Conservation (phyloP, 2,888 invertebrate species). For the Rhabditoides inermis region DNA sequence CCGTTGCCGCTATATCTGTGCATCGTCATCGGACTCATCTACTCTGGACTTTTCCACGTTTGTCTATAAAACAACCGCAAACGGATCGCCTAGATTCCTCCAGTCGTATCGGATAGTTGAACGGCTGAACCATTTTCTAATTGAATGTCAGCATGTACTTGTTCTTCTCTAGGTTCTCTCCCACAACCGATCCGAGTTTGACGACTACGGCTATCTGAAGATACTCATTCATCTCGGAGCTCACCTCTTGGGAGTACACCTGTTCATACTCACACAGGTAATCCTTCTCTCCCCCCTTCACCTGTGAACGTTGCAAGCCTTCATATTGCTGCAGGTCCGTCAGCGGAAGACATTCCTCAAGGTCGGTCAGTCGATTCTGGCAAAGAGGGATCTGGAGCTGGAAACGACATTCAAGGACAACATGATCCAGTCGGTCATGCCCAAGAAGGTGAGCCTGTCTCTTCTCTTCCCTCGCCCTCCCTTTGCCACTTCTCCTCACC, state of each 20-base stretch:
- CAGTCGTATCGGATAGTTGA: too few relatives aligned
- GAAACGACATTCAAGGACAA: constrained; percentile 89
- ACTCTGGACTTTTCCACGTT: constrained; percentile 77
- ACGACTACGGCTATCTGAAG: constrained; percentile 25
- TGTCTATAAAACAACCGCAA: too few relatives aligned
- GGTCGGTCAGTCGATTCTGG: constrained; percentile 80
- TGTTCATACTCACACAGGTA: constrained; percentile 70
- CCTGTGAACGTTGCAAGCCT: neutral
- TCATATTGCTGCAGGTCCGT: constrained; percentile 61
- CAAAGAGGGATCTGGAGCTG: constrained; percentile 78
- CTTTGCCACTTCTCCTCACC: neutral
- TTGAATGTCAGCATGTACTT: too few relatives aligned
- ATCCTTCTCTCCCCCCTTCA: neutral
- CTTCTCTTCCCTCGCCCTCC: neutral
- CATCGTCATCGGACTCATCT: constrained; percentile 69
- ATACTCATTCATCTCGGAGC: constrained; percentile 77
- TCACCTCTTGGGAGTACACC: constrained; percentile 83
- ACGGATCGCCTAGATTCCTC: too few relatives aligned
- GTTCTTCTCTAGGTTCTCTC: too few relatives aligned
- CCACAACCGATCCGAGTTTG: too few relatives aligned
- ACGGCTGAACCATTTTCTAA: too few relatives aligned
- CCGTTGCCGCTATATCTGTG: constrained; percentile 81
- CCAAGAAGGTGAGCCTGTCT: constrained; percentile 60
- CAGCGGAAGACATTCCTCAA: constrained; percentile 93
- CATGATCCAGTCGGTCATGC: constrained; percentile 96